Conservation (phyloP, 2,888 invertebrate species). For the Drosophila recens region DNA sequence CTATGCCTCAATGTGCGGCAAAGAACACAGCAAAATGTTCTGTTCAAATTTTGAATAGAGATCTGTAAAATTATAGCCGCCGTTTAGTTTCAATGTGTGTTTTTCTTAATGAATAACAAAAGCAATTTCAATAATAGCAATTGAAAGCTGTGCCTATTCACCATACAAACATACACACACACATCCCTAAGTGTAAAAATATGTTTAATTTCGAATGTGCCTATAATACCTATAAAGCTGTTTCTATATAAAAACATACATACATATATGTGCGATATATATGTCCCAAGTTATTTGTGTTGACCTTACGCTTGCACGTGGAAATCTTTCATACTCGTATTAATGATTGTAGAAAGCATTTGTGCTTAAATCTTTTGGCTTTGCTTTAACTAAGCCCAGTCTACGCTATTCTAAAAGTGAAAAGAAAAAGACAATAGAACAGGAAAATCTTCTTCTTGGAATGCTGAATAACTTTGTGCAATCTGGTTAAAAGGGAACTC, state of each 20-base stretch:
- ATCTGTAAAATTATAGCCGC: slow-evolving; percentile 43
- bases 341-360: slow-evolving; percentile 24
- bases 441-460: slow-evolving; percentile 4
- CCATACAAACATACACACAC: slow-evolving; percentile 11
- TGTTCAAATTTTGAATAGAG: slow-evolving; percentile 37
- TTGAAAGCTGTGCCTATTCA: slow-evolving; percentile 45
- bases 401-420: slow-evolving; percentile 13
- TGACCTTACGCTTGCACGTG: slow-evolving; percentile 62
- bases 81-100: slow-evolving; percentile 46
- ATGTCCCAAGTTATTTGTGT: slow-evolving; percentile 58
- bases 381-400: slow-evolving; percentile 8
- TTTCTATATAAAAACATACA: slow-evolving; percentile 17
- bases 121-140: slow-evolving; percentile 27
- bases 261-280: slow-evolving; percentile 14
- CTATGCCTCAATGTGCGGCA: slow-evolving; percentile 37
- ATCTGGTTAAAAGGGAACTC: not conserved
- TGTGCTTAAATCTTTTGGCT: slow-evolving; percentile 1
- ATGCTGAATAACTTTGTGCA: not conserved
- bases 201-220: slow-evolving; percentile 51
- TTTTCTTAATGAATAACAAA: slow-evolving; percentile 56
- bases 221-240: slow-evolving; percentile 24
- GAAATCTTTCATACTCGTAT: slow-evolving; percentile 33
- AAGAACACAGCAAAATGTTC: slow-evolving; percentile 49
- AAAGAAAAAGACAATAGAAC: slow-evolving; percentile 1
- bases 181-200: slow-evolving; percentile 8